Conservation (phyloP, 2,113 vertebrate species). For the Proteles cristata region DNA sequence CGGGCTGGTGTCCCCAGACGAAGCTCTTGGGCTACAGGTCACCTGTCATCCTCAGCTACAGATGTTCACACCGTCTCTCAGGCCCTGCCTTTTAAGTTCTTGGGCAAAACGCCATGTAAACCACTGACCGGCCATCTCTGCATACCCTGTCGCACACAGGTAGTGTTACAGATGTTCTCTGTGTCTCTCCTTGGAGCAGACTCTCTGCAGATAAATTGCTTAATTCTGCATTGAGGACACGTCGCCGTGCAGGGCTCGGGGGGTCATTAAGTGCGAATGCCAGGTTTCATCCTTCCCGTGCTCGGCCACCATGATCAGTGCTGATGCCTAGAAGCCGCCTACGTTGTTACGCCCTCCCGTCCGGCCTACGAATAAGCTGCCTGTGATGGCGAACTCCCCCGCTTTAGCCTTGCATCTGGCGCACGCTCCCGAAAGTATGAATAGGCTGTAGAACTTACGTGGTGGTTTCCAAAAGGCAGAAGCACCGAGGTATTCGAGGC, state of each 20-base stretch:
- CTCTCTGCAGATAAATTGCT: fast-evolving
- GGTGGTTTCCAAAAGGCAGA: neutral
- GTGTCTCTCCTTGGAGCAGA: neutral
- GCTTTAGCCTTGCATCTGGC: too few species aligned
- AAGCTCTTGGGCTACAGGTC: neutral
- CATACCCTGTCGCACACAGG: neutral
- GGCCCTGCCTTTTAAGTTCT: fast-evolving
- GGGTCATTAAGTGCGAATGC: fast-evolving
- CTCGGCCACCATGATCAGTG: fast-evolving
- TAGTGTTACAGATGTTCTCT: fast-evolving
- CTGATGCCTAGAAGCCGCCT: fast-evolving
- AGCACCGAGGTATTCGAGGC: too few species aligned
- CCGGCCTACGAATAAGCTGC: fast-evolving
- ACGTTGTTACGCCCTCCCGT: fast-evolving
- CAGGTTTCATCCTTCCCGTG: fast-evolving
- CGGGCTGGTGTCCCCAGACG: neutral
- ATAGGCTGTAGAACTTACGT: neutral
- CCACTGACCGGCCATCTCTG: fast-evolving
- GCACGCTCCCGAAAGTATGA: too few species aligned
- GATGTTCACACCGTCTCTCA: fast-evolving
- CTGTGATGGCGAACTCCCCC: fast-evolving
- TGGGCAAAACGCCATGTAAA: neutral
- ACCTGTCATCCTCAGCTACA: fast-evolving
- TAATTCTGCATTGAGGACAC: fast-evolving
- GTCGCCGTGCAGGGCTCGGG: fast-evolving